Base-by-base conservation (phyloP, 1,140 invertebrate species). In the Pogonognathellus flavescens region DNA sequence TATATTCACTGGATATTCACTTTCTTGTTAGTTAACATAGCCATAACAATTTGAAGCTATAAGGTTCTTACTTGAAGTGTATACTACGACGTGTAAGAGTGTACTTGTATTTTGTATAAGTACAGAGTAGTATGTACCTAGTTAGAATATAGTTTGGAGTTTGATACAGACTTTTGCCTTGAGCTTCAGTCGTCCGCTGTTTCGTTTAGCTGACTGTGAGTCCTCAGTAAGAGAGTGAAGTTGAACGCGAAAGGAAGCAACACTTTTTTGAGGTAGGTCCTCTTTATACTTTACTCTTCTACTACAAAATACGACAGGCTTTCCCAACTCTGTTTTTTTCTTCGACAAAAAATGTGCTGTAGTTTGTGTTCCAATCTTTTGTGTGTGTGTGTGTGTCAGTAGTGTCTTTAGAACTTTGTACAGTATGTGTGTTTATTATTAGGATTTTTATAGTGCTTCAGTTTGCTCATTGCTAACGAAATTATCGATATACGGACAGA, bases 241-340 rank as follows among this genome's bases (percentile, higher is more conserved):
- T 57, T 57, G 41, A 76, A 31, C 70, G 70, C n/a, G 70, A 41
- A 76, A 76, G 41, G 70, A 76, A 76, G 70, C 70, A 76, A 76
- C 41, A 25, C 70, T 76, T 76, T 70, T 76, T 76, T 76, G 70
- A 76, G 70, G 70, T 76, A 76, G 70, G 70, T 76, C 70, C 66
- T 76, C n/a, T 31, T 76, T 76, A 66, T 25, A 66, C 20, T 13
- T 1, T 66, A 13, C 16, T n/a, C 59, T 62, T 3, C 8, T 20
- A n/a, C 53, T n/a, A 57, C 53, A 57, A 13, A 57, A 57, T 57
- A 57, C n/a, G 1, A 57, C 53, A 57, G 13, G 13, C 16, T 49
- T 41, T 31, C n/a, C 31, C 49, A 50, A 18, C 41, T 76, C 70
- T 31, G 25, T 76, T 76, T 76, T 76, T 76, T 76, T 6, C 31